Evolutionary conservation across 2,113 vertebrate species (phyloP).

Genomic region (Theropithecus gelada): DNA sequence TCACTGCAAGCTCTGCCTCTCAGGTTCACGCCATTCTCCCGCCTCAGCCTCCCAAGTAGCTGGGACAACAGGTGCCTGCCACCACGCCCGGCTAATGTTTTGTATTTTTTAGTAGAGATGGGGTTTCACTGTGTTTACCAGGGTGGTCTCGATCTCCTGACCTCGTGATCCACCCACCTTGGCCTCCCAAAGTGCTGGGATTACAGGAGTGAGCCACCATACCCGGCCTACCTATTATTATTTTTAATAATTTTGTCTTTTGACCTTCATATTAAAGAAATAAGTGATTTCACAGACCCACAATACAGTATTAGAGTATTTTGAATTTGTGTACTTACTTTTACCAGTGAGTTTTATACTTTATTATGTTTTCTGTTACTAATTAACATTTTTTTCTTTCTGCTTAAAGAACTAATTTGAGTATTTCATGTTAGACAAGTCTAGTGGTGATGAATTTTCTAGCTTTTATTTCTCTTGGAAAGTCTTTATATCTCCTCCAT

Average conservation of each 20-base stretch:
- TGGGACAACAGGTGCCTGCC: too few species aligned
- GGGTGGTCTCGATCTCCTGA: too few species aligned
- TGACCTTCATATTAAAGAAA: not conserved
- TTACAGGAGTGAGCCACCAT: too few species aligned
- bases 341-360: not conserved
- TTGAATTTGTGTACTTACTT: not conserved
- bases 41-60: too few species aligned
- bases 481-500: not conserved
- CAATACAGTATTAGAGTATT: not conserved
- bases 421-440: not conserved
- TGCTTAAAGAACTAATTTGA: not conserved
- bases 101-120: too few species aligned
- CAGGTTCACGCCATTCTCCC: too few species aligned
- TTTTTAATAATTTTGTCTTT: not conserved
- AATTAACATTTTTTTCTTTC: not conserved
- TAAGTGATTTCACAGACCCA: not conserved
- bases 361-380: not conserved
- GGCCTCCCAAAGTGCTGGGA: too few species aligned
- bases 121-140: too few species aligned
- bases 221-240: not conserved
- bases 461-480: not conserved
- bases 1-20: too few species aligned
- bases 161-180: too few species aligned
- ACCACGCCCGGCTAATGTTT: too few species aligned
- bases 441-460: not conserved